Evolutionary conservation across 2,888 invertebrate genomes (phyloP), one percentile per base, ranked within the genome.

Genomic region (Chaetogeoica ovagalla): DNA sequence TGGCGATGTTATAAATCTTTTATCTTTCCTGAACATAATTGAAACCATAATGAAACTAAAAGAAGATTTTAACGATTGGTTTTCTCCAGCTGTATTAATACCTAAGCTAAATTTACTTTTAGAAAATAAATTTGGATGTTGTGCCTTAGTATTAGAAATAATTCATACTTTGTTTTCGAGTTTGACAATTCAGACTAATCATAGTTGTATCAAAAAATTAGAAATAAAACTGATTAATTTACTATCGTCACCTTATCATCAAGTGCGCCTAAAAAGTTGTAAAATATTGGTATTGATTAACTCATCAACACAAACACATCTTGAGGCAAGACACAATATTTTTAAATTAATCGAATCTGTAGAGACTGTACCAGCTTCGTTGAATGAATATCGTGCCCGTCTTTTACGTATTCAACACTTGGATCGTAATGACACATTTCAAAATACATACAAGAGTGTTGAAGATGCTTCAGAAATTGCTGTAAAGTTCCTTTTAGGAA

Each of bases 401-500:
- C 86, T 96, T 59, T 88, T 92, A 81, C 87, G 90, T 77, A 86
- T 97, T 37, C 92, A 93, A 84, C 91, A 92, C 84, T 88, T 97
- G 83, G 84, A 87, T 89, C 70, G 88, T 90, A 0, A 82, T 68
- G 81, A 81, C 55, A 66, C 69, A n/a, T 82, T 83, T 43, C 30
- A 43, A 43, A 63, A 75, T 43, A 43, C 57, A 7, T 57, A 63
- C 23, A 55, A 62, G 13, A 60, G 23, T 7, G 81, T 82, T 30
- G 77, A 81, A 73, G 73, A 81, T 65, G 82, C 59, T n/a, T 68
- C 60, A 59, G 83, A 88, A 83, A 90, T 93, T 84, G 91, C 93
- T 0, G 85, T 98, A 30, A 89, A 91, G 82, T 95, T 93, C 84
- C 89, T 97, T 84, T 88, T 97, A 55, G 96, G 97, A 2, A 89